Base-by-base conservation (phyloP, 2,888 invertebrate species). In the Craniophora ligustri region DNA sequence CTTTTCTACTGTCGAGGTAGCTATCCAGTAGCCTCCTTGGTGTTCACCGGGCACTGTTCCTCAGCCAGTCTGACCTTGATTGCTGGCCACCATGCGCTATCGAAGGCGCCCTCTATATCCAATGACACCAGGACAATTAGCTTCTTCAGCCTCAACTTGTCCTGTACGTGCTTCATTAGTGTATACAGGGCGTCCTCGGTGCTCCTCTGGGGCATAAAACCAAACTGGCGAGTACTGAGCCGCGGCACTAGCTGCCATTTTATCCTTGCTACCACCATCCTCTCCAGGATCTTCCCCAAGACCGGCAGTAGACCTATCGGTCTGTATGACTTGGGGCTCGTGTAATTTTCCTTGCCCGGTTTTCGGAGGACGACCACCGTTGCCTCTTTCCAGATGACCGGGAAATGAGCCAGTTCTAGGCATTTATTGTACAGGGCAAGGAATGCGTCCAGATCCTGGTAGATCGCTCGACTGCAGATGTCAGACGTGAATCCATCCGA, bases 191-290 rank as follows among this genome's bases (percentile, higher is more conserved):
- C 11, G 19, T 42, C 30, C 10, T 19, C 18, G 19, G 31, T 32
- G 31, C 19, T 32, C 7, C 2, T 31, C 21, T 31, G 31, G 3
- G 42, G 32, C 44, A 44, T 21, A 5, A 44, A 44, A 2, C 44
- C 23, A 23, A 34, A 34, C 32, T 44, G 44, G 8, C 32, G 44
- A 32, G 44, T 44, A 44, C 31, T 44, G 21, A 44, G 0, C 32
- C 32, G 15, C 32, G 32, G 44, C 8, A 44, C 15, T 1, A 44
- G 14, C 1, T 44, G 21, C 32, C 21, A 44, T 19, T 44, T 44
- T 2, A 44, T 10, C 8, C 42, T 10, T 2, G 42, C 32, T 8
- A 44, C 42, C 15, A 32, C 18, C 41, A 42, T 31, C 31, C 13
- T 41, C 30, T 41, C 30, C 11, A 30, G 18, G 8, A 41, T 13